Evolutionary conservation across 2,888 invertebrate genomes (phyloP).

Genomic region (Patella ulyssiponensis): DNA sequence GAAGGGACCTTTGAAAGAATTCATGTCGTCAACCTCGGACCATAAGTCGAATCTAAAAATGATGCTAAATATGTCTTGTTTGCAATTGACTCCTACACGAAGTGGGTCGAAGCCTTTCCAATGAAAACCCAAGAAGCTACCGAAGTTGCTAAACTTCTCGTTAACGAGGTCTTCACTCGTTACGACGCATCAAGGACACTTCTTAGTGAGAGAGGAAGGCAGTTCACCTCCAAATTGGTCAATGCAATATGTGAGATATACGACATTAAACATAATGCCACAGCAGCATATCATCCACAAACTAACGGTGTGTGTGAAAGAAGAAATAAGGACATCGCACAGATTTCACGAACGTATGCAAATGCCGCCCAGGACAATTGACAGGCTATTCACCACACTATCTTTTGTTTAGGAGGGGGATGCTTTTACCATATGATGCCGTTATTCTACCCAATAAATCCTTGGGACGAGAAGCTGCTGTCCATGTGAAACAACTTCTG

Average conservation of each 20-base stretch:
- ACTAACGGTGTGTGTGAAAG: conserved; percentile 21
- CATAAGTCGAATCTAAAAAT: conserved; percentile 13
- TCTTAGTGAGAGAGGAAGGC: conserved; percentile 33
- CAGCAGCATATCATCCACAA: conserved; percentile 15
- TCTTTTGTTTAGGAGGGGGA: conserved; percentile 19
- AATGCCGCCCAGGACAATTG: neutral
- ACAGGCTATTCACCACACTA: conserved; percentile 21
- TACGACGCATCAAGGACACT: conserved; percentile 29
- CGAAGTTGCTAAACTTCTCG: conserved; percentile 19
- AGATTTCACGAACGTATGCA: conserved; percentile 11
- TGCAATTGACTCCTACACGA: conserved; percentile 2
- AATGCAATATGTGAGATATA: conserved; percentile 14
- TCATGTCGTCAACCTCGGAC: conserved; percentile 32
- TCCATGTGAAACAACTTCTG: conserved; percentile 12
- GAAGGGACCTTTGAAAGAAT: conserved; percentile 19
- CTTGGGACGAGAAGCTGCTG: neutral
- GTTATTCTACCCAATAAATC: conserved; percentile 2
- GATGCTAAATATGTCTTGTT: conserved; percentile 12
- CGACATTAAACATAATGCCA: conserved; percentile 11
- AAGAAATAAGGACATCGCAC: conserved; percentile 16
- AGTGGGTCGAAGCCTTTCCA: conserved; percentile 23
- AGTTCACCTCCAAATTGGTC: conserved; percentile 33
- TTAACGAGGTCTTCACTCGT: conserved; percentile 24
- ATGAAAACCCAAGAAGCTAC: conserved; percentile 18
- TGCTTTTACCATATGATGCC: conserved; percentile 13